phyloP scores from a whole-genome alignment of 2,888 invertebrate species.

The Clusia tigrina region DNA sequence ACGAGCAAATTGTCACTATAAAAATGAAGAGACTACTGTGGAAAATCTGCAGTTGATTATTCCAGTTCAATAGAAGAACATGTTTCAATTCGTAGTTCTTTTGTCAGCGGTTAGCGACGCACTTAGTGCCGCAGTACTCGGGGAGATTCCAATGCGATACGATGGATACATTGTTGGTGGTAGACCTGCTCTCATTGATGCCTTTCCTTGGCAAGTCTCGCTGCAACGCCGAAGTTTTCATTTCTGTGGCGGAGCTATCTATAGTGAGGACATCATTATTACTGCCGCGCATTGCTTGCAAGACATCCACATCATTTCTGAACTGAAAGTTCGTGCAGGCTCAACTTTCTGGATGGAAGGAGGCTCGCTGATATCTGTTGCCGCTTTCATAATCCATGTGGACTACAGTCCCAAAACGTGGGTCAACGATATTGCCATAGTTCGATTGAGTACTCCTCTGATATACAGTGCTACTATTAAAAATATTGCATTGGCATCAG shows the following conservation, averaged over 20 bases:
- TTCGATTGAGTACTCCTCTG: constrained; percentile 55
- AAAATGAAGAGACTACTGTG: too few relatives aligned
- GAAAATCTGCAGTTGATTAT: too few relatives aligned
- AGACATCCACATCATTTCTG: constrained; percentile 19
- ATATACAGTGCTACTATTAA: constrained; percentile 58
- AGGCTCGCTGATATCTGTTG: constrained; percentile 32
- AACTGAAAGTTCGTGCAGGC: constrained; percentile 65
- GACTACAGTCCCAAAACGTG: constrained; percentile 61
- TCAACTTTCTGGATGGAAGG: constrained; percentile 60
- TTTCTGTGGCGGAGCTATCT: constrained; percentile 68
- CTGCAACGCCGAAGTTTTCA: constrained; percentile 61
- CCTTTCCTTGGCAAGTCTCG: constrained; percentile 48
- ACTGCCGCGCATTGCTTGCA: constrained; percentile 69
- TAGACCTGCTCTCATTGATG: constrained; percentile 37
- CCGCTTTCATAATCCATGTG: constrained; percentile 29
- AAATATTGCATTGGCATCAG: constrained; percentile 60
- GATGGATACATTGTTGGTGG: constrained; percentile 53
- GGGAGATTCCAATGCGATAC: constrained; percentile 39
- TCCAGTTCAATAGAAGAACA: constrained; percentile 17
- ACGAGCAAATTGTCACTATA: too few relatives aligned
- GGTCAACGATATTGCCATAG: constrained; percentile 66
- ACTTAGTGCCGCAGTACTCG: constrained; percentile 33
- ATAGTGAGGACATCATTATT: constrained; percentile 63
- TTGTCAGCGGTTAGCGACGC: constrained; percentile 25
- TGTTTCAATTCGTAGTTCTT: constrained; percentile 28